phyloP scores from a whole-genome alignment of 2,113 vertebrate species.

The Rhizomys pruinosus region DNA sequence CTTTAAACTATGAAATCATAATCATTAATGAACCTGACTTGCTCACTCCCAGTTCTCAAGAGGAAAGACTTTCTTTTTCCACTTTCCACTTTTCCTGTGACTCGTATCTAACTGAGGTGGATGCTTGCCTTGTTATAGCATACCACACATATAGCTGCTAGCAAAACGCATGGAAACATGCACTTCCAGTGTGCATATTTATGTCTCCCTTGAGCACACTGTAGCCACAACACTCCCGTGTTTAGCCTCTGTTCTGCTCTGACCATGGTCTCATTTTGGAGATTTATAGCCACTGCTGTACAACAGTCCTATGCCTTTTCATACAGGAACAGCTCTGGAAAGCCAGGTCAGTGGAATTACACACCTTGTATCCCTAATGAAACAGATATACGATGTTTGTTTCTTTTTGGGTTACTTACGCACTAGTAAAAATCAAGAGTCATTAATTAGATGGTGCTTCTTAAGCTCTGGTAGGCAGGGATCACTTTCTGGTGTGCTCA shows the following conservation, averaged over 20 bases:
- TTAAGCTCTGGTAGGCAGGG: background rate
- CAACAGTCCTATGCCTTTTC: background rate
- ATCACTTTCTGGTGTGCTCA: background rate
- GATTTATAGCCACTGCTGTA: slow-evolving; percentile 53
- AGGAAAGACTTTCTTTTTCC: background rate
- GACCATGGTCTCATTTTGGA: slow-evolving; percentile 59
- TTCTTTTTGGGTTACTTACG: slow-evolving; percentile 47
- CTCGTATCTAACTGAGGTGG: background rate
- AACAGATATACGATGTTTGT: slow-evolving; percentile 47
- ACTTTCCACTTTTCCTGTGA: slow-evolving; percentile 28
- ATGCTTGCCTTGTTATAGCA: slow-evolving; percentile 3
- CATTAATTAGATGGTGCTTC: slow-evolving; percentile 15
- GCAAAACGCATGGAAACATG: slow-evolving; percentile 62
- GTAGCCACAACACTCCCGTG: slow-evolving; percentile 43
- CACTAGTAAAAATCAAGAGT: slow-evolving; percentile 27
- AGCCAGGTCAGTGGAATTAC: background rate
- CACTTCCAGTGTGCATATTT: slow-evolving; percentile 59
- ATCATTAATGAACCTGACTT: background rate
- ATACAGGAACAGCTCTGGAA: background rate
- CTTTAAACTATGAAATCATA: background rate
- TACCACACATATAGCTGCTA: background rate
- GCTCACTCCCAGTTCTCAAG: background rate
- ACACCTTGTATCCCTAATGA: background rate
- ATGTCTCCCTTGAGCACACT: slow-evolving; percentile 45
- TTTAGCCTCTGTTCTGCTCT: slow-evolving; percentile 56